Base-by-base conservation (phyloP, 2,888 invertebrate genomes). In the Scaptomyza flava region DNA sequence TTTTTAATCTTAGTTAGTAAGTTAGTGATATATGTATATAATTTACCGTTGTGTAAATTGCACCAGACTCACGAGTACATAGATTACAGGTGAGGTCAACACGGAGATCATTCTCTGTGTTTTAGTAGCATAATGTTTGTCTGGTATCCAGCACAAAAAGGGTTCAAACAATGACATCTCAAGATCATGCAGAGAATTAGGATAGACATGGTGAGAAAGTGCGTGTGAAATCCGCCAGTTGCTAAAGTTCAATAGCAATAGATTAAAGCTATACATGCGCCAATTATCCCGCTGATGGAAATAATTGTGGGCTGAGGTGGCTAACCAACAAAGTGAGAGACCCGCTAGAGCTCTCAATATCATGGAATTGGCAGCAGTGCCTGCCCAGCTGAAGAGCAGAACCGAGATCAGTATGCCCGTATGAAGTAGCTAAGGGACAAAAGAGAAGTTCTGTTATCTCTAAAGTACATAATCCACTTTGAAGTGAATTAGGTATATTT, bases 251-350 rank as follows among this genome's bases (percentile, higher is more conserved):
- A 95, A 93, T 53, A 95, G 86, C 6, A 93, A 93, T 42, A 96
- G 91, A 85, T 96, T 95, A 78, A 96, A 95, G 63, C 95, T 94
- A 83, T 94, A 95, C 95, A 96, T 96, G 60, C 96, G 93, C 93
- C 95, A 96, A 90, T 94, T 96, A 52, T 96, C 94, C 59, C 93
- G 94, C 85, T 94, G 94, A 87, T 97, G 96, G 72, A 96, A 94
- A 86, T 94, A 97, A 89, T 96, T 97, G 89, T 97, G 96, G 0
- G 95, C 93, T 0, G 93, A 93, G 12, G 94, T 93, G 0, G 93
- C 91, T 0, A 94, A 91, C 93, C 94, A 93, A 0, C 93, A 92
- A 2, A 96, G 89, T 3, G 93, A 91, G 2, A 94, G 43, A 0
- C 94, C 96, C 30, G 94, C 93, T 6, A 94, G 11, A 1, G 80